Conservation (phyloP, 2,888 invertebrate genomes). For the Litoditis marina region DNA sequence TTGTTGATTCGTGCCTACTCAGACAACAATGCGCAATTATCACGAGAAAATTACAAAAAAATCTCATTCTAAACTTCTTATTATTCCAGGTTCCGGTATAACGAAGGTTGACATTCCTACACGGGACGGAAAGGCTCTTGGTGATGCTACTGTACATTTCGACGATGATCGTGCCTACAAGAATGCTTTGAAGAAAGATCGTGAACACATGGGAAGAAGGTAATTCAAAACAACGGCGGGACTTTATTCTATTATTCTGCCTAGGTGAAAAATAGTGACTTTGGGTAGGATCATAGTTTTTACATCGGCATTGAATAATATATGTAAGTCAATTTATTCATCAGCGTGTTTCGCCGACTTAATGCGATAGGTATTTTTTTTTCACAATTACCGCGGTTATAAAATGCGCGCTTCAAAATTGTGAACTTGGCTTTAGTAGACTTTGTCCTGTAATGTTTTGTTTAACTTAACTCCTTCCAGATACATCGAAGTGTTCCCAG, state of each 20-base stretch:
- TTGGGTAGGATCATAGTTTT: not conserved
- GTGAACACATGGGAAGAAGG: conserved; percentile 33
- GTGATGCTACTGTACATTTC: conserved; percentile 31
- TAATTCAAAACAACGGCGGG: not conserved
- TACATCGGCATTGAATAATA: not conserved
- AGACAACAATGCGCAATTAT: too few species aligned
- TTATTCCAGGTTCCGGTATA: conserved; percentile 26
- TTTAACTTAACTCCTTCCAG: conserved; percentile 15
- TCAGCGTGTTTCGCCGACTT: not conserved
- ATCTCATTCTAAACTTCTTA: not conserved
- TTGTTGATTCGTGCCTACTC: too few species aligned
- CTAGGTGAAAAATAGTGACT: too few species aligned
- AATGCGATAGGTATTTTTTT: not conserved
- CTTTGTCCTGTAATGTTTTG: too few species aligned
- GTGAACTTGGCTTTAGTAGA: too few species aligned
- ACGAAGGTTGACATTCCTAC: conserved; percentile 26
- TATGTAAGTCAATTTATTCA: too few species aligned
- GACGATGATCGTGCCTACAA: conserved; percentile 26
- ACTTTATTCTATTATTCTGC: not conserved
- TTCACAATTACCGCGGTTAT: too few species aligned
- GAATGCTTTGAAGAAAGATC: conserved; percentile 33
- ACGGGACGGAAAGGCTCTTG: conserved; percentile 28
- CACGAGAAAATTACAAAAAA: not conserved
- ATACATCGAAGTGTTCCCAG: conserved; percentile 34
- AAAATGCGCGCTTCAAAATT: too few species aligned